Base-by-base conservation (phyloP, 1,140 invertebrate species). In the Homalodisca vitripennis region DNA sequence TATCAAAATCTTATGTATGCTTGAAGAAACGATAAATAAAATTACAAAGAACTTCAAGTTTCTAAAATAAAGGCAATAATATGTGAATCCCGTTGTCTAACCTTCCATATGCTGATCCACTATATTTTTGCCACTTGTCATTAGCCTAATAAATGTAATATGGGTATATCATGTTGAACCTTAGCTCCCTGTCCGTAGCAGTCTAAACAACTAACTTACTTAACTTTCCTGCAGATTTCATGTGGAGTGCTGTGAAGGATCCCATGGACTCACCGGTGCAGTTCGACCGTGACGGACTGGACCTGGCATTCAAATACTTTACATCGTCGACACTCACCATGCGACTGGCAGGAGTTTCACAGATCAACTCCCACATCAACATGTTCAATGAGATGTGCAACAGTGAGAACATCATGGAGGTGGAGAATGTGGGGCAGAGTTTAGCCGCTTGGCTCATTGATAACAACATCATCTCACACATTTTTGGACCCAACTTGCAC, bases 401-500 rank as follows among this genome's bases (percentile, higher is more conserved):
- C 53, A 93, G 90, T 67, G 93, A 95, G 77, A 89, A 90, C 1
- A 85, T 93, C 1, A 85, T 90, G 3, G 92, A 95, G 78, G 87
- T 90, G 1, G 94, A 96, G 75, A 83, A 89, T 46, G 87, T 94
- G 64, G 93, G 93, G 0, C 89, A 92, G 69, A 87, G 89, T 69
- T 83, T 98, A 63, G 92, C 92, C 0, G 85, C 90, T 68, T 98
- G 95, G 95, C 80, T 98, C 3, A 89, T 93, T 0, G 88, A 90
- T 57, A 93, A 95, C 78, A 92, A 94, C 77, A 95, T 98, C 63
- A 92, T 98, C 73, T 91, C 94, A 75, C 94, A 97, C 77, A 89
- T 98, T 46, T 98, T 97, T 84, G 95, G 95, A 41, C 95, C 95
- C 53, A 98, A 98, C 84, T 83, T 97, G 66, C 95, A 98, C 82